Evolutionary conservation across 2,797 vertebrate species (phyloP), one percentile per base, ranked within the genome.

Genomic region (Furcifer pardalis): DNA sequence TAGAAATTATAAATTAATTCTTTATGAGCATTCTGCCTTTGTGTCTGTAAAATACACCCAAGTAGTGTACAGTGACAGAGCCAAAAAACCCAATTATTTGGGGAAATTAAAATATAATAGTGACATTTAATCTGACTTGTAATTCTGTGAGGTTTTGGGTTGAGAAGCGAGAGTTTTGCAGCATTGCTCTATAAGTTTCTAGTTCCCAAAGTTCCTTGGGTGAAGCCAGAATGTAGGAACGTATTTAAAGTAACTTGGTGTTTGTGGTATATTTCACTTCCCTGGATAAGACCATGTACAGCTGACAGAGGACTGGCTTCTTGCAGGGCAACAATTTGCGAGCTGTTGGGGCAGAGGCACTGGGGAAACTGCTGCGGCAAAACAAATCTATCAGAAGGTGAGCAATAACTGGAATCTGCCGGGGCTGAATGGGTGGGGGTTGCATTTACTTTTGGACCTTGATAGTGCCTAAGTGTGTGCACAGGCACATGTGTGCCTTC

Each of bases 281-380:
- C 42, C 59, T 76, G 23, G 6, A 2, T 35, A 63, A 37, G 60
- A 23, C 21, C 30, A 4, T 23, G 42, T 40, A 25, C 62, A 59
- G 79, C 82, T 87, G 44, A 73, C 19, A 23, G 63, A 74, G 27
- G 35, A 1, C 71, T 83, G 44, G 80, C 91, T 62, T 90, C 9
- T 89, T 91, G 85, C 93, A 99, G 98, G 98, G 98, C 21, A 99
- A 99, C 90, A 99, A 99, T 90, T 94, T 99, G 81, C 97, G 96
- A 92, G 95, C 95, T 0, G 2, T 89, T 15, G 98, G 97, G 62
- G 96, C 97, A 0, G 97, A 98, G 87, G 94, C 96, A 62, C 93
- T 99, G 95, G 98, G 97, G 40, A 97, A 95, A 84, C 84, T 99
- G 81, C 94, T 99, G 84, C 94, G 94, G 44, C 96, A 96, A 87